Evolutionary conservation across 2,113 vertebrate genomes (phyloP), one percentile per base, ranked within the genome.

Genomic region (Uria lomvia): DNA sequence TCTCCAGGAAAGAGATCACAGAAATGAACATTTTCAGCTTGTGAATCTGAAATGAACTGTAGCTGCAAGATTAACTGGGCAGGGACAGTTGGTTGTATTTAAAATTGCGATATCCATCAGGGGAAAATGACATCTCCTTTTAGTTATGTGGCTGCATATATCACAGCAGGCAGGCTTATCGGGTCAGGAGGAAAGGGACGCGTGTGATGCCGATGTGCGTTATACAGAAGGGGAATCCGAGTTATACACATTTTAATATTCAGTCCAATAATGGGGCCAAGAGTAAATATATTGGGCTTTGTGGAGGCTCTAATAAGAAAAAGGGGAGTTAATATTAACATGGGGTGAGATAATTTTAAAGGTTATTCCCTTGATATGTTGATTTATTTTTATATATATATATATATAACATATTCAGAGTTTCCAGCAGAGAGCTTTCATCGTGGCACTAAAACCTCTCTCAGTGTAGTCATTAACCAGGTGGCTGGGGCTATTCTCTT

Each of bases 401-500:
- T 10, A 16, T 27, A 14, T 8, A 14, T 23, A 52, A 32, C 14
- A 8, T 19, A 79, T 15, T 42, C 59, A 59, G 45, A 53, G 34
- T 74, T 47, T 82, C n/a, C 50, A 71, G 63, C 16, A 30, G 63
- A 52, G 27, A 43, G 30, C 56, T 62, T 55, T 42, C 53, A 38
- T 55, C 1, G 3, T 0, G 0, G 36, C 55, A 6, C 8, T 38
- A 80, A 76, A 50, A 50, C 8, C 34, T 30, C 11, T 24, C 43
- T 45, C 50, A 6, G 23, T 18, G 5, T 12, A 30, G 42, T 23
- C 56, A 7, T 52, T 30, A 47, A 45, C 24, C 27, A 45, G 58
- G 53, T 15, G 58, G 23, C 7, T 22, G 63, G 9, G 17, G 55
- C 18, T 55, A 32, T 43, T 87, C 21, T 65, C 7, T 59, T 18